These are phyloP conservation scores for Clarias laeviceps DNA, from an alignment of 2,797 vertebrate genomes.

Conservation along the genomic window DNA sequence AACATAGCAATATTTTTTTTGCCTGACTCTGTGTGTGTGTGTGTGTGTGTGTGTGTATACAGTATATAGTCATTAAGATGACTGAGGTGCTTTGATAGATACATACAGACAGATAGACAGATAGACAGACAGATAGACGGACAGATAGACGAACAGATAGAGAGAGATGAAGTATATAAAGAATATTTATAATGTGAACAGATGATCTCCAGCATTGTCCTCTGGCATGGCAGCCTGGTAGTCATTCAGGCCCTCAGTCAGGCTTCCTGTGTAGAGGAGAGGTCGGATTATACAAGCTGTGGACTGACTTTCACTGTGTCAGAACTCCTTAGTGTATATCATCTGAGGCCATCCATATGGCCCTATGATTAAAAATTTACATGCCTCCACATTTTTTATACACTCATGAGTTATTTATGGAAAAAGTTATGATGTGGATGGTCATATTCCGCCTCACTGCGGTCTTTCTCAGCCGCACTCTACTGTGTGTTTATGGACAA, in stretches of 20 bases:
- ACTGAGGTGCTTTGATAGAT: not conserved
- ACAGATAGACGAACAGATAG: not conserved
- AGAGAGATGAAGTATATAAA: not conserved
- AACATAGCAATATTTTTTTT: too few relatives aligned
- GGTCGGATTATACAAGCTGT: conserved; percentile 45
- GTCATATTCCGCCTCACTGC: conserved; percentile 32
- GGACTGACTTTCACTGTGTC: conserved; percentile 45
- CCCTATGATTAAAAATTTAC: conserved; percentile 63
- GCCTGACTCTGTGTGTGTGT: too few relatives aligned
- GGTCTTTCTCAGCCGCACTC: conserved; percentile 34
- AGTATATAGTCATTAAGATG: too few relatives aligned
- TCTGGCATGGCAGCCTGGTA: conserved; percentile 19
- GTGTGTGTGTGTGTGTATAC: too few relatives aligned
- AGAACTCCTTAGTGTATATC: conserved; percentile 35
- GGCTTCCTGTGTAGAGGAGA: conserved; percentile 38
- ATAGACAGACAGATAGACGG: not conserved
- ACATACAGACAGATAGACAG: not conserved
- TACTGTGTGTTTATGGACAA: not conserved
- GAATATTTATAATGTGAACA: not conserved
- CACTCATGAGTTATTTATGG: conserved; percentile 58
- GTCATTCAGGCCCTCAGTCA: conserved; percentile 22
- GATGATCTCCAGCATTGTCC: conserved; percentile 9
- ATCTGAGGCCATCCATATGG: conserved; percentile 58
- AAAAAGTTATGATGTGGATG: conserved; percentile 47
- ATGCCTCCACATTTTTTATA: conserved; percentile 51